Evolutionary conservation across 1,140 invertebrate species (phyloP).

Genomic region (Bicyclus anynana): DNA sequence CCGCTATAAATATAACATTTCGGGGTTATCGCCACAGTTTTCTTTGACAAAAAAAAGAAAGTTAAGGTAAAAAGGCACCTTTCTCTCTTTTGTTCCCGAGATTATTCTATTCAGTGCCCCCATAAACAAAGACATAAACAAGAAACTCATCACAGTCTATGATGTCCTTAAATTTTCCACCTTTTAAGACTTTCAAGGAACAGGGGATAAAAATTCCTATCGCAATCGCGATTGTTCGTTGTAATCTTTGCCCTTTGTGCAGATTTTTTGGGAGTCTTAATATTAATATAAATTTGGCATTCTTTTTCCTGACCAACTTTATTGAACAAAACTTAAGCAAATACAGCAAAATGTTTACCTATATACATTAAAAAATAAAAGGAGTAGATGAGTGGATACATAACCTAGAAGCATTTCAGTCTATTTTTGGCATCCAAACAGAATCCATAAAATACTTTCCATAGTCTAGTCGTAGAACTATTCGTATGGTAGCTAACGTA

Average conservation of each 20-base stretch:
- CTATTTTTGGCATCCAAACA: too few species aligned
- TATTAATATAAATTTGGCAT: not conserved
- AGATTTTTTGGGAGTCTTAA: not conserved
- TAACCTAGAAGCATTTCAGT: too few species aligned
- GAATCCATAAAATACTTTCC: too few species aligned
- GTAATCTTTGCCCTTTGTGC: not conserved
- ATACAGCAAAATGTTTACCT: too few species aligned
- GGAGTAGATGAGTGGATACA: too few species aligned
- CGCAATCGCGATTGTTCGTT: slow-evolving; percentile 7
- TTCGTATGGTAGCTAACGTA: too few species aligned
- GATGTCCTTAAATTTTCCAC: slow-evolving; percentile 40
- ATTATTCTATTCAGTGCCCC: slow-evolving; percentile 35
- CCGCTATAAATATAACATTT: slow-evolving; percentile 15
- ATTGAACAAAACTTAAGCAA: too few species aligned
- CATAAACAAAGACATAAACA: slow-evolving; percentile 37
- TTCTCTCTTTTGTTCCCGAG: slow-evolving; percentile 35
- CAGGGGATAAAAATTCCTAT: slow-evolving; percentile 34
- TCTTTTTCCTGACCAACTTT: too few species aligned
- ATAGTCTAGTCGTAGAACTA: too few species aligned
- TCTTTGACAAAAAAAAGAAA: slow-evolving; percentile 20
- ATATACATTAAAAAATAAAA: too few species aligned
- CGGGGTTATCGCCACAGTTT: slow-evolving; percentile 18
- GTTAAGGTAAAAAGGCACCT: slow-evolving; percentile 15
- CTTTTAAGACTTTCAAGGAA: slow-evolving; percentile 31
- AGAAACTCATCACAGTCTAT: slow-evolving; percentile 41